Conservation (phyloP, 2,113 vertebrate species). For the Caranx melampygus region DNA sequence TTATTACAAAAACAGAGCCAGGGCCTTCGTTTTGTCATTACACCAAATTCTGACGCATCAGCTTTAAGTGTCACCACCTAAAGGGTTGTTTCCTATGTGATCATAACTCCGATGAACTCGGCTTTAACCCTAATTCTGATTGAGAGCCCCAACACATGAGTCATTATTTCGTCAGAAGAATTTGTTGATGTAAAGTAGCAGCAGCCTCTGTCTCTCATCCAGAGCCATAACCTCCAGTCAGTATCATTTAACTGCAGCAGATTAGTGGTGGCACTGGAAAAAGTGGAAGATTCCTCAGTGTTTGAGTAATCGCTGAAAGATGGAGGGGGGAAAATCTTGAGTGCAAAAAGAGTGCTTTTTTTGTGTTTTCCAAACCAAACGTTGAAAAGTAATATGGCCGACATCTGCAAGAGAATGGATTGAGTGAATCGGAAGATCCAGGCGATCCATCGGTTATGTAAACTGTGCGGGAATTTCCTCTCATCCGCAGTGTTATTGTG, state of each 20-base stretch:
- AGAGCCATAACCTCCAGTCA: constrained; percentile 53
- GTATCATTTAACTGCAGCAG: constrained; percentile 61
- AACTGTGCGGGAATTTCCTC: constrained; percentile 68
- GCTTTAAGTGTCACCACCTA: not conserved
- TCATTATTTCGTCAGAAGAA: constrained; percentile 31
- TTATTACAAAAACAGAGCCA: not conserved
- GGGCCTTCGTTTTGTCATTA: not conserved
- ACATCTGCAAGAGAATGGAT: constrained; percentile 19
- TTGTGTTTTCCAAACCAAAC: constrained; percentile 54
- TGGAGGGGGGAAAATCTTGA: constrained; percentile 17
- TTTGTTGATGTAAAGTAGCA: constrained; percentile 46
- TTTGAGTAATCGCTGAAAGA: constrained; percentile 59
- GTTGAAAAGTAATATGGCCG: constrained; percentile 57
- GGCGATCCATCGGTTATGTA: constrained; percentile 48
- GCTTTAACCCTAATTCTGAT: constrained; percentile 4
- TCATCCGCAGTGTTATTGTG: constrained; percentile 64
- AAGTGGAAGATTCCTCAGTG: constrained; percentile 63
- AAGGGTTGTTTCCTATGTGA: not conserved
- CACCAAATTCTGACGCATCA: not conserved
- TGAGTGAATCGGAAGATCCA: constrained; percentile 42
- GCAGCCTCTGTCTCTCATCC: constrained; percentile 48
- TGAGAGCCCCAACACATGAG: constrained; percentile 11
- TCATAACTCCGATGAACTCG: not conserved
- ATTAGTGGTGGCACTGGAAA: constrained; percentile 59
- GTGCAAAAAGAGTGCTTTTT: constrained; percentile 39